Evolutionary conservation across 2,797 vertebrate species (phyloP).

Genomic region (Diceros bicornis): DNA sequence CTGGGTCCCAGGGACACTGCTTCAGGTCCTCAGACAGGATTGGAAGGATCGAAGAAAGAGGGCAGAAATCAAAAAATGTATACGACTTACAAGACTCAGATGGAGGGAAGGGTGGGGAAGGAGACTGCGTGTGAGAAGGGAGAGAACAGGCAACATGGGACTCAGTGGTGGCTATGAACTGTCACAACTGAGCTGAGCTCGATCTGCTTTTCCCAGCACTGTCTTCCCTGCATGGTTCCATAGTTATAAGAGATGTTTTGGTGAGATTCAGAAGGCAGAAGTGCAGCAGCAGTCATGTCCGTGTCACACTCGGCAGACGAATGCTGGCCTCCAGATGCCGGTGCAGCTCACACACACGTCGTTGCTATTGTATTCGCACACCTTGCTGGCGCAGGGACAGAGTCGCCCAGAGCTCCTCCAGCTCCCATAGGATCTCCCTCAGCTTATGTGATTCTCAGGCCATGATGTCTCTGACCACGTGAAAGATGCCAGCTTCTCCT

Average conservation of each 20-base stretch:
- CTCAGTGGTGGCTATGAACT: rapidly evolving
- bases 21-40: not conserved
- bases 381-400: not conserved
- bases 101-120: not conserved
- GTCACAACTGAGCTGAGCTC: not conserved
- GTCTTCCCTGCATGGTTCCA: not conserved
- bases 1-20: no score
- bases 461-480: not conserved
- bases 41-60: not conserved
- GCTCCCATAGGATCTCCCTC: not conserved
- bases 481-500: not conserved
- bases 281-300: rapidly evolving
- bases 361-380: not conserved
- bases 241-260: not conserved
- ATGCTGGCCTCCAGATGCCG: not conserved
- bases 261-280: not conserved
- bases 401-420: not conserved
- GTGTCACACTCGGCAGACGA: not conserved
- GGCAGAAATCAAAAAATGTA: not conserved
- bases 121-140: not conserved
- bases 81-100: not conserved
- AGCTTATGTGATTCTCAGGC: not conserved
- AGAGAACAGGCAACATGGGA: not conserved
- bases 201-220: not conserved
- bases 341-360: rapidly evolving